Base-by-base conservation (phyloP, 2,113 vertebrate genomes). In the Festucalex cinctus region DNA sequence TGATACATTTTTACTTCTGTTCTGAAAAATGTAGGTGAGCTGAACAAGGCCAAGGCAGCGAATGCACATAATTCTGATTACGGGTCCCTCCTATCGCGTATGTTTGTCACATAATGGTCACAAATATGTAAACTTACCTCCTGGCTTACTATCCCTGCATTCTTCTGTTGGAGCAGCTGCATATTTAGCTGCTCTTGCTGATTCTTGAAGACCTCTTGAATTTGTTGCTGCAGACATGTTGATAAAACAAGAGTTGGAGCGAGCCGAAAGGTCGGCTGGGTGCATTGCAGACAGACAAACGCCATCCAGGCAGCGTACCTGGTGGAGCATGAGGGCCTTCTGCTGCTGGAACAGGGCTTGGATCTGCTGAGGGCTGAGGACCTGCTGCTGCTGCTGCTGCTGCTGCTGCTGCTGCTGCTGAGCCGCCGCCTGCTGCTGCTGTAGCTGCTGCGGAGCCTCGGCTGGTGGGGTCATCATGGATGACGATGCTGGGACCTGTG, bases 141-240 rank as follows among this genome's bases (percentile, higher is more conserved):
- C 77, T 91, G 89, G 75, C 84, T 90, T 41, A 85, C 83, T 17
- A 90, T 90, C 44, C 89, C 90, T 36, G 87, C 85, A 61, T 90
- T 89, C 74, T 92, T 91, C 73, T 91, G 90, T 62, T 92, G 90
- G 48, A 92, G 78, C 59, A 92, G 80, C 85, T 92, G 91, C 51
- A 91, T 76, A 56, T 89, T 91, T 26, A 92, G 80, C 75, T 92
- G 90, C 61, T 92, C 91, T 74, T 92, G 91, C 79, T 92, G 91
- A 69, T 90, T 92, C 85, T 92, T 91, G 79, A 91, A 92, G 69
- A 92, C 90, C 69, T 92, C 91, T 79, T 92, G 90, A 66, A 92
- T 89, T 75, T 92, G 91, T 79, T 91, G 88, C 90, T 92, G 82
- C 68, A 70, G 53, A 75, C 66, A 74, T 12, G 48, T 57, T 28